Evolutionary conservation across 2,113 vertebrate species (phyloP).

Genomic region (Gavia stellata): DNA sequence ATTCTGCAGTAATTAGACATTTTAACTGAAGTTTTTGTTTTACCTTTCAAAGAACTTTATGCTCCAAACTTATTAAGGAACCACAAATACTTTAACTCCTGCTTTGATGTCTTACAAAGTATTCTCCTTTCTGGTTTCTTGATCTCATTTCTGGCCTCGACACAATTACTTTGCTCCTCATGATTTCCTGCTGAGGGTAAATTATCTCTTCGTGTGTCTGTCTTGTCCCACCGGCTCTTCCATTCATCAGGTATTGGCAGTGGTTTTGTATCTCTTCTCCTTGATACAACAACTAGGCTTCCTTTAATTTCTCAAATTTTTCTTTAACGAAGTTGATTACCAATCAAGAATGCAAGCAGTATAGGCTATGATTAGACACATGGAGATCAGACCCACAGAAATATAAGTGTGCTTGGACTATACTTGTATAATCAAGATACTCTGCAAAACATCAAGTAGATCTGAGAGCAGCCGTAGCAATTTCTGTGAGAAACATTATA

Average conservation of each 20-base stretch:
- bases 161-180: background rate
- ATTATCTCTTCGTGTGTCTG: background rate
- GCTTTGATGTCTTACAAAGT: background rate
- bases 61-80: background rate
- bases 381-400: background rate
- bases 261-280: background rate
- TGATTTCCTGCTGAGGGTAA: background rate
- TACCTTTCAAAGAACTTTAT: background rate
- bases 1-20: background rate
- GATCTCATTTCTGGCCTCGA: background rate
- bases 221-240: background rate
- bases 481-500: background rate
- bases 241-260: background rate
- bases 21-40: background rate
- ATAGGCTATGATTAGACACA: background rate
- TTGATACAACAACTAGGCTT: background rate
- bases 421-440: conserved; percentile 10
- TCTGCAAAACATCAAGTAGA: background rate
- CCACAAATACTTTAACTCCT: background rate
- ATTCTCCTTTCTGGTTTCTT: background rate
- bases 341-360: conserved; percentile 8
- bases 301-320: conserved; percentile 30
- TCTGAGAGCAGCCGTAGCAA: background rate
- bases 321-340: background rate
- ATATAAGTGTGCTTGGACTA: background rate